Base-by-base conservation (phyloP, 1,140 invertebrate species). In the Manduca sexta region DNA sequence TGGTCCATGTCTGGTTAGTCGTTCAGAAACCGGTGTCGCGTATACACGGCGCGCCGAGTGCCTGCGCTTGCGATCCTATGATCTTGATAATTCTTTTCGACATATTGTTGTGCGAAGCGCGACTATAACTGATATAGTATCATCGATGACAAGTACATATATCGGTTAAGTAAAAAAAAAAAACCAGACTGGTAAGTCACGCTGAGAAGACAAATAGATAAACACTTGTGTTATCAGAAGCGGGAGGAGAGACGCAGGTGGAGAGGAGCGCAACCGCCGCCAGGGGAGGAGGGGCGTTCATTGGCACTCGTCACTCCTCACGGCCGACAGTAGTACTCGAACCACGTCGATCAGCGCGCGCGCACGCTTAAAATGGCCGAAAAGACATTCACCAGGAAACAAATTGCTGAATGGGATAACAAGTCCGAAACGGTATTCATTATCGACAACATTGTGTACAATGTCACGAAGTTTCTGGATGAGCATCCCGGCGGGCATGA, bases 401-500 rank as follows among this genome's bases (percentile, higher is more conserved):
- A 89, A 49, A 64, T 90, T 29, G 52, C 47, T 7, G 56, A 61
- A 10, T 75, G 87, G 50, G 82, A 86, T 42, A 64, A 49, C 7
- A 70, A 60, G n/a, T n/a, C n/a, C 0, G 83, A 88, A n/a, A 52
- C 75, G 1, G 43, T 88, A 8, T 74, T 90, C 39, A 84, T 90
- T 7, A 87, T 91, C 17, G 80, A 89, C 66, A 88, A 90, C 68
- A 70, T 86, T 37, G 89, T 91, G 10, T 91, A 90, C 64, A 82
- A 91, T 56, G 81, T 91, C 4, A 85, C 84, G 2, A 51, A 56
- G 16, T 90, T 91, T 55, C 62, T 90, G 29, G 88, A 90, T 66
- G 89, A 90, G 89, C 95, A 97, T 86, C 95, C 95, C n/a, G 95
- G 95, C 15, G 95, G 95, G 26, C 94, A 95, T 78, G 94, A 97